Evolutionary conservation across 2,888 invertebrate species (phyloP), one percentile per base, ranked within the genome.

Genomic region (Drosophila fulvimacula): DNA sequence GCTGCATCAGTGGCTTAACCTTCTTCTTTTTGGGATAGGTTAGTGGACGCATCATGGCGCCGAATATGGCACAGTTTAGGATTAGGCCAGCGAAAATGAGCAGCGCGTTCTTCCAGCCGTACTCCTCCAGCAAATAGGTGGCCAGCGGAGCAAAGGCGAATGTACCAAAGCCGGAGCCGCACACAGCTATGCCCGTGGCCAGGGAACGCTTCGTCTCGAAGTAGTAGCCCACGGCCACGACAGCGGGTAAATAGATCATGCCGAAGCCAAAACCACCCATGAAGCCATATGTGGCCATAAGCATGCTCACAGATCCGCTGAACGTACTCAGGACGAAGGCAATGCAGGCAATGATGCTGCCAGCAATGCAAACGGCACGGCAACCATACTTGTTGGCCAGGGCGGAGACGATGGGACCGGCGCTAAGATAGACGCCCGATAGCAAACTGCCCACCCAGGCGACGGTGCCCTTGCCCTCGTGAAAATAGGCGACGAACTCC

Each of bases 361-460:
- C 99, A 5, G 96, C 95, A 78, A 99, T 96, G 91, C 98, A 98
- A 11, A 99, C 98, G 6, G 96, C 95, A 34, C 99, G 95, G 91
- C 99, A 98, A 9, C 99, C 99, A 92, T 95, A 99, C 92, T 97
- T 98, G 94, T 99, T 99, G 87, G 98, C 97, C 90, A 99, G 93
- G 69, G 98, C 98, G 82, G 98, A 97, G 64, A 98, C 98, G 68
- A 99, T 94, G 6, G 99, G 99, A 95, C 98, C 99, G 75, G 97
- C 97, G 87, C 97, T 96, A 53, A 99, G 94, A 93, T 99, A 99
- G 93, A 98, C 97, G 80, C 99, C 99, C 75, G 98, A 97, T 39
- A 99, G 94, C 59, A 99, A 94, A 78, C 98, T 98, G 79, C 98
- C 98, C 64, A 98, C 97, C 96, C 98, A 97, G 53, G 99, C 97